phyloP scores from a whole-genome alignment of 2,113 vertebrate species.

The Ageneiosus marmoratus region DNA sequence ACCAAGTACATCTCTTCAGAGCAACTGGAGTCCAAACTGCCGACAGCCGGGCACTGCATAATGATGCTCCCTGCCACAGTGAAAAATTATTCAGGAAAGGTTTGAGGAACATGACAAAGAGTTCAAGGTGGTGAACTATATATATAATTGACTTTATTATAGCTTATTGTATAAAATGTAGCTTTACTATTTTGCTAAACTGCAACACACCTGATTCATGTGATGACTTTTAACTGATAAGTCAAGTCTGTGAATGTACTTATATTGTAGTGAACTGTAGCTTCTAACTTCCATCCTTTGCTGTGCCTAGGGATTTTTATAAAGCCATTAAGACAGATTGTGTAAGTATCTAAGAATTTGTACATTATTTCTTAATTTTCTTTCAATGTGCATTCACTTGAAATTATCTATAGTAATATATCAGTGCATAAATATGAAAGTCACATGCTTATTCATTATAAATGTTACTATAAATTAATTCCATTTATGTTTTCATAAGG shows the following conservation, averaged over 20 bases:
- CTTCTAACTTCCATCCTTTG: background rate
- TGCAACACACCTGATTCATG: background rate
- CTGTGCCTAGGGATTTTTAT: background rate
- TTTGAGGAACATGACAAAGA: no score
- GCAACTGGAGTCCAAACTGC: no score
- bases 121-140: no score
- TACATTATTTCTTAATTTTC: background rate
- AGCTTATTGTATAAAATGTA: background rate
- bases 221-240: no score
- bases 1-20: no score
- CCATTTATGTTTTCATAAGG: background rate
- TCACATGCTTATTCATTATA: background rate
- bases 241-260: background rate
- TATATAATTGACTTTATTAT: no score
- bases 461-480: background rate
- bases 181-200: background rate
- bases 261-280: background rate
- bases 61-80: no score
- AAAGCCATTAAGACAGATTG: background rate
- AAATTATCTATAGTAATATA: background rate
- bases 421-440: background rate
- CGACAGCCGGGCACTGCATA: no score
- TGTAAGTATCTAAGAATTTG: background rate
- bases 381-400: background rate
- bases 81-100: no score